Evolutionary conservation across 1,140 invertebrate genomes (phyloP).

Genomic region (Limonius californicus): DNA sequence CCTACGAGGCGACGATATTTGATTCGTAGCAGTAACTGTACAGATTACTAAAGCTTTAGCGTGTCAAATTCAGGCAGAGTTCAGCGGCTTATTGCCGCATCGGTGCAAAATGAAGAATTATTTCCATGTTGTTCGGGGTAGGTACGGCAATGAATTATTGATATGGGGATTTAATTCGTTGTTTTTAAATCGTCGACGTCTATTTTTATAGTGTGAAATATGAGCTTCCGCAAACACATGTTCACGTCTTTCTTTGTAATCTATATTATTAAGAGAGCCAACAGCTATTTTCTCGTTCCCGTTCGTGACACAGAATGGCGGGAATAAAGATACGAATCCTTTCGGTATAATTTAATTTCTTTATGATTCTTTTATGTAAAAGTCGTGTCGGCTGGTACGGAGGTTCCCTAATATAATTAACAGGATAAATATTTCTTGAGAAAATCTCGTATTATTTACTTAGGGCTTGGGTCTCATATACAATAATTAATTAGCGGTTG

Average conservation of each 20-base stretch:
- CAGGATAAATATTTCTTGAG: conserved; percentile 3
- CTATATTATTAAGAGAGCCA: too few relatives aligned
- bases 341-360: not conserved
- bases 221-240: too few relatives aligned
- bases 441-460: conserved; percentile 14
- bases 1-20: too few relatives aligned
- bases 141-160: not conserved
- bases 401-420: not conserved
- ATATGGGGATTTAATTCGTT: conserved; percentile 1
- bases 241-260: too few relatives aligned
- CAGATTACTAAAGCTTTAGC: not conserved
- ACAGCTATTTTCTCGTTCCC: too few relatives aligned
- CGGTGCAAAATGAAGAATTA: not conserved
- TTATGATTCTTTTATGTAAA: not conserved
- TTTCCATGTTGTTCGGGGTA: not conserved
- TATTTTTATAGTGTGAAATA: too few relatives aligned
- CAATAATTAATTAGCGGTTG: conserved; percentile 14
- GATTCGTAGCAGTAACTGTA: too few relatives aligned
- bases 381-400: not conserved
- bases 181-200: not conserved
- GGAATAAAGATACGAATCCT: too few relatives aligned
- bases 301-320: too few relatives aligned
- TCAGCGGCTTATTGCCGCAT: not conserved
- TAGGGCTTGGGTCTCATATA: conserved; percentile 12
- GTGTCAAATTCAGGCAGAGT: not conserved